These are phyloP conservation scores for Nomada flava DNA, from an alignment of 2,888 invertebrate genomes.

Conservation along the genomic window DNA sequence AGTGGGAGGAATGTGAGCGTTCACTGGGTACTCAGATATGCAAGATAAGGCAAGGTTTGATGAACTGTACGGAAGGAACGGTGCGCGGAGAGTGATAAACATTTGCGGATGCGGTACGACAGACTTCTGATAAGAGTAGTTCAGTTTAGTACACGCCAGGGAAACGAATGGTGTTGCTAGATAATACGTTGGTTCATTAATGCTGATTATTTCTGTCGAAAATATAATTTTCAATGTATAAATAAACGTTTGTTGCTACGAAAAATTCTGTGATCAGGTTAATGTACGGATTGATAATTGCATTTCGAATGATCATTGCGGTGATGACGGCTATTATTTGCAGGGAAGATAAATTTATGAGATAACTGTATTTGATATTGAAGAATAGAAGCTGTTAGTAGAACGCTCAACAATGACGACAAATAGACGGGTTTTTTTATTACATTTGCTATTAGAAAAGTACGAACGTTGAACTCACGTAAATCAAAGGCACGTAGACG, in stretches of 20 bases:
- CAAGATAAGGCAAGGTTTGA: conserved; percentile 6
- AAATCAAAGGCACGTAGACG: too few species aligned
- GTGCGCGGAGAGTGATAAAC: not conserved
- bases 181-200: not conserved
- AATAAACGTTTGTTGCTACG: not conserved
- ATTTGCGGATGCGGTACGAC: not conserved
- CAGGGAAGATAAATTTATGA: too few species aligned
- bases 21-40: not conserved
- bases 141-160: too few species aligned
- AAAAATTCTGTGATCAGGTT: too few species aligned
- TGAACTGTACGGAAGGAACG: not conserved
- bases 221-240: not conserved
- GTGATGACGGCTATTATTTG: not conserved
- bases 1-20: not conserved
- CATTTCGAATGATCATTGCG: not conserved
- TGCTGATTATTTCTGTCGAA: not conserved
- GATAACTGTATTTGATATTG: not conserved
- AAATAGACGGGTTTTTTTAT: not conserved
- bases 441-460: too few species aligned
- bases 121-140: not conserved
- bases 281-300: not conserved
- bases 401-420: not conserved
- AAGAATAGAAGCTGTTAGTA: not conserved
- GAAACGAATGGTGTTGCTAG: too few species aligned
- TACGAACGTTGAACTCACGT: too few species aligned